These are phyloP conservation scores for Cerceris ruficornis DNA, from an alignment of 2,888 invertebrate species.

Conservation along the genomic window DNA sequence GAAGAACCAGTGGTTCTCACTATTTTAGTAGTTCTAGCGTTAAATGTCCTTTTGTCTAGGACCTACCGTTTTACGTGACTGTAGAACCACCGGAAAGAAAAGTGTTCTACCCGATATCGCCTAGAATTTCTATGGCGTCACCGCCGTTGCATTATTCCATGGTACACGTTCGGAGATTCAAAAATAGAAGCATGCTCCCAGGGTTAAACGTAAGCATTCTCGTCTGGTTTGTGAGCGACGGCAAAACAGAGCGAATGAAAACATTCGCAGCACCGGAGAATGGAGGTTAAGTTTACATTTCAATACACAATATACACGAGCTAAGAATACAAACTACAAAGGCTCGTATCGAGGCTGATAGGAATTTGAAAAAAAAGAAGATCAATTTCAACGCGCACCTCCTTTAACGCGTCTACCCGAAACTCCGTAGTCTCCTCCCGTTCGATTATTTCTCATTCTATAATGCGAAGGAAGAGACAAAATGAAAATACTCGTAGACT, in stretches of 20 bases:
- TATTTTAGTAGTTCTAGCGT: no score
- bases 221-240: conserved; percentile 50
- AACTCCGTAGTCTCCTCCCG: not conserved
- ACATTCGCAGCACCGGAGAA: conserved; percentile 50
- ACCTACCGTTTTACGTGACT: not conserved
- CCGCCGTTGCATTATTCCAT: conserved; percentile 33
- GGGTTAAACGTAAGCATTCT: conserved; percentile 57
- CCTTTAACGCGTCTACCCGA: not conserved
- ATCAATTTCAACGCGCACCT: not conserved
- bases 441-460: conserved; percentile 14
- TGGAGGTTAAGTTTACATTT: conserved; percentile 58
- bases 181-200: conserved; percentile 61
- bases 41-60: no score
- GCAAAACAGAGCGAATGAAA: conserved; percentile 56
- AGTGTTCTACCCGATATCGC: not conserved
- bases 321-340: conserved; percentile 45
- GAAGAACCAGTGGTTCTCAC: no score
- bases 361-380: not conserved
- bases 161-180: conserved; percentile 42
- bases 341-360: conserved; percentile 10
- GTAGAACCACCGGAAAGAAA: not conserved
- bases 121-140: conserved; percentile 25
- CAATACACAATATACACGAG: conserved; percentile 46
- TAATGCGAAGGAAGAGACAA: conserved; percentile 19
- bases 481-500: conserved; percentile 49